phyloP scores from a whole-genome alignment of 2,797 vertebrate genomes.

The Chromis chromis region DNA sequence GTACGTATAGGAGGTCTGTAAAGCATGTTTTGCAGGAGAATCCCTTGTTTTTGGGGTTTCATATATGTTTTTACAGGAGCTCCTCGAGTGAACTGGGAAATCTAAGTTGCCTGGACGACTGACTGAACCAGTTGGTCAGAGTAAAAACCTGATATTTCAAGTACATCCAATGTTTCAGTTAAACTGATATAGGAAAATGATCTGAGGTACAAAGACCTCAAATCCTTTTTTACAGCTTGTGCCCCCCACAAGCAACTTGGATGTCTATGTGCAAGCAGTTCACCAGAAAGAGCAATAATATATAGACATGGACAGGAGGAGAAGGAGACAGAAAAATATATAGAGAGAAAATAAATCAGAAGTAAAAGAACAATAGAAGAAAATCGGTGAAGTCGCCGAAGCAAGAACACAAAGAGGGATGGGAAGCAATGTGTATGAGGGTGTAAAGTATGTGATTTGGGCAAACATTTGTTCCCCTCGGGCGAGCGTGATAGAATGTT shows the following conservation, averaged over 20 bases:
- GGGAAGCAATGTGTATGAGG: conserved; percentile 58
- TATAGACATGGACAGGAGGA: conserved; percentile 1
- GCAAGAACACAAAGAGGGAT: conserved; percentile 43
- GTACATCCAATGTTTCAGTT: too few species aligned
- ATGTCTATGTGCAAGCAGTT: conserved; percentile 21
- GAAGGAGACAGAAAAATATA: background rate
- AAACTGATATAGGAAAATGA: too few species aligned
- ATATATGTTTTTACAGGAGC: too few species aligned
- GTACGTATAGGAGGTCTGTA: too few species aligned
- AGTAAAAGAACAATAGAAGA: conserved; percentile 42
- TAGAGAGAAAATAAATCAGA: conserved; percentile 14
- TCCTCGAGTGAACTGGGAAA: too few species aligned
- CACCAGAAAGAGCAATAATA: conserved; percentile 22
- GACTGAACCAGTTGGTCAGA: too few species aligned
- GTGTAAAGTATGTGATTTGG: conserved; percentile 73
- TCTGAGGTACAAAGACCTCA: too few species aligned
- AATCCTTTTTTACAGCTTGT: too few species aligned
- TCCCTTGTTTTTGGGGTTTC: too few species aligned
- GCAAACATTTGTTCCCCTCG: conserved; percentile 65
- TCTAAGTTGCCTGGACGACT: too few species aligned
- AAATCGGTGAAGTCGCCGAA: conserved; percentile 34
- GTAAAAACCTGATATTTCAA: too few species aligned
- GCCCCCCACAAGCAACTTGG: conserved; percentile 18
- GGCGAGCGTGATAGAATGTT: conserved; percentile 62
- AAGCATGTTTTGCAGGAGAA: too few species aligned